Evolutionary conservation across 2,888 invertebrate species (phyloP).

Genomic region (Serrognathus titanus): DNA sequence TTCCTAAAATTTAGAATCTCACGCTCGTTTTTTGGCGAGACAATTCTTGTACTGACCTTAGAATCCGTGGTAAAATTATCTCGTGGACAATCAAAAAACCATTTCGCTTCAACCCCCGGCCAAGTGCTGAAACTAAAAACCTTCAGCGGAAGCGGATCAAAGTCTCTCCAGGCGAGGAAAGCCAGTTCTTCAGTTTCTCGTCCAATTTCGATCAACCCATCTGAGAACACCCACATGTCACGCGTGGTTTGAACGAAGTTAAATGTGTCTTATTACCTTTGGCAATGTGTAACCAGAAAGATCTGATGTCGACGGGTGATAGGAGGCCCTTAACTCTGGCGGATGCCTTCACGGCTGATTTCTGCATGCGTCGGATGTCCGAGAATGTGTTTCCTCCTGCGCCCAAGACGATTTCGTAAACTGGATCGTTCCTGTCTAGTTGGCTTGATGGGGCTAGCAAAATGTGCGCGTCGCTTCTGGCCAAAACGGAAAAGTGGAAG

Average conservation of each 20-base stretch:
- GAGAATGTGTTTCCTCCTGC: conserved; percentile 70
- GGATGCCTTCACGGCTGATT: conserved; percentile 56
- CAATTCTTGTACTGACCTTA: conserved; percentile 20
- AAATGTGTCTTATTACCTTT: conserved; percentile 46
- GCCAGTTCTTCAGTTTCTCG: conserved; percentile 60
- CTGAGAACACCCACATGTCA: conserved; percentile 39
- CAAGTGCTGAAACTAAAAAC: conserved; percentile 70
- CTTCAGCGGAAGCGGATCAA: conserved; percentile 57
- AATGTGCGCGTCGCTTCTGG: conserved; percentile 67
- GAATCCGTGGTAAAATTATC: conserved; percentile 35
- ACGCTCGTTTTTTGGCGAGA: not conserved
- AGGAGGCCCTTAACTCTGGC: conserved; percentile 56
- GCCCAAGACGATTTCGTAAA: conserved; percentile 71
- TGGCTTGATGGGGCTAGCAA: conserved; percentile 55
- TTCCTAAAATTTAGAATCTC: conserved; percentile 33
- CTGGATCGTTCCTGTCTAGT: conserved; percentile 53
- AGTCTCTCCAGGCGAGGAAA: conserved; percentile 59
- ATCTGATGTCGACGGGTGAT: conserved; percentile 59
- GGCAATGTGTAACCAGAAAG: conserved; percentile 63
- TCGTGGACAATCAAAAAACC: conserved; percentile 62
- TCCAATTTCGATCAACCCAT: conserved; percentile 61
- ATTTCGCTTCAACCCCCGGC: conserved; percentile 63
- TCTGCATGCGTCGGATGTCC: conserved; percentile 60
- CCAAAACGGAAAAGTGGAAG: conserved; percentile 66
- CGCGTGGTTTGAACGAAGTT: too few relatives aligned